Base-by-base conservation (phyloP, 30 jellyfish, hydroid and myxozoan species). In the Mastigias papua region DNA sequence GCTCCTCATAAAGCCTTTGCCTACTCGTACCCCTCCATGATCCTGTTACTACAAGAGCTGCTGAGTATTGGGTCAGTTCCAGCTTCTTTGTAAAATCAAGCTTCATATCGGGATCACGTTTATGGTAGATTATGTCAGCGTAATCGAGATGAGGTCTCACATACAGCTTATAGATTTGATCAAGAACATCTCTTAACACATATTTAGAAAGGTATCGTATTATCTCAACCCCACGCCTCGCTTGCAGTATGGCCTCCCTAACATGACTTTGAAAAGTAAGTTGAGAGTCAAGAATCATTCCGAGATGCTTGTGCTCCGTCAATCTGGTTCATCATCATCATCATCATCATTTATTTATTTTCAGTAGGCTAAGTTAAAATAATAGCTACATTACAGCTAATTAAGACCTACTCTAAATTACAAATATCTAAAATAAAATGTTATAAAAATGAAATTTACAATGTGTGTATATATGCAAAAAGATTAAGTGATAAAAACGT, bases 1-100 rank as follows among this genome's bases (percentile, higher is more conserved):
- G 83, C 63, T 80, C 91, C 5, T 80, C 34, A 29, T 51, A 80
- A 27, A 80, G 84, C 72, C 34, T 64, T 65, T 65, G 60, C 34
- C 91, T 80, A 48, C 46, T 61, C 2, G 84, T 65, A 11, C 88
- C 81, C 27, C 69, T 79, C 90, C 90, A 79, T 3, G 69, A 80
- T 9, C 90, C 81, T 5, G 90, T 25, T 48, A 79, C 90, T 48
- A 69, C 90, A 1, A 79, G 49, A 4, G 16, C 67, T 4, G 67
- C 16, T 21, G 60, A 46, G 60, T 46, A 46, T 16, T 46, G 60
- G 13, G 60, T 46, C 16, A 6, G 60, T 46, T 46, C 60, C 8
- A 46, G 60, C 16, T 46, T 46, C 60, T 46, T 46, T 46, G 60
- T 51, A 5, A 51, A 4, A 51, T 51, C 25, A 5, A 51, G 17